Conservation (phyloP, 2,888 invertebrate genomes). For the Axea sp. region DNA sequence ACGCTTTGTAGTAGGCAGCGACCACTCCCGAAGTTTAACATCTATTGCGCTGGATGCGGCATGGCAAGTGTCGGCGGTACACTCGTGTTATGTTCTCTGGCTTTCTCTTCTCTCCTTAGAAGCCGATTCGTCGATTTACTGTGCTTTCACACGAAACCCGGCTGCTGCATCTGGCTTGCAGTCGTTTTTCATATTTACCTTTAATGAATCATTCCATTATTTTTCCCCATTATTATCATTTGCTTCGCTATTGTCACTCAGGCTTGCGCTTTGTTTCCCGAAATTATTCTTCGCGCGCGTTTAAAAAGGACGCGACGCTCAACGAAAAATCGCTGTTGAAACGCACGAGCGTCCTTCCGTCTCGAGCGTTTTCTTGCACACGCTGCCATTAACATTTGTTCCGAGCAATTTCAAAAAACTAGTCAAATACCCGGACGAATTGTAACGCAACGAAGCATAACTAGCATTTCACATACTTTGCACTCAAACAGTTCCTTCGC, state of each 20-base stretch:
- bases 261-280: no score
- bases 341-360: no score
- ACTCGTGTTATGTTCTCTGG: constrained; percentile 76
- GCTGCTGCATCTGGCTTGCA: constrained; percentile 52
- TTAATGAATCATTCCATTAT: constrained; percentile 32
- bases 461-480: no score
- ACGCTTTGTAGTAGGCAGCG: constrained; percentile 61
- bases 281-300: no score
- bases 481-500: no score
- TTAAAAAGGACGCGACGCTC: no score
- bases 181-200: constrained; percentile 22
- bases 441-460: no score
- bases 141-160: constrained; percentile 76
- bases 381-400: no score
- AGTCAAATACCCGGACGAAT: no score
- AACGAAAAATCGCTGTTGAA: no score
- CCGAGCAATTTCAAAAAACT: no score
- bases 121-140: constrained; percentile 73
- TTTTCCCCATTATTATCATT: constrained; percentile 8
- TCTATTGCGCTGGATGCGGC: constrained; percentile 69
- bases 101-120: constrained; percentile 79
- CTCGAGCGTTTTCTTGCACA: no score
- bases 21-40: constrained; percentile 63
- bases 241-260: not conserved
- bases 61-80: constrained; percentile 62